Base-by-base conservation (phyloP, 2,113 vertebrate genomes). In the Perca flavescens region DNA sequence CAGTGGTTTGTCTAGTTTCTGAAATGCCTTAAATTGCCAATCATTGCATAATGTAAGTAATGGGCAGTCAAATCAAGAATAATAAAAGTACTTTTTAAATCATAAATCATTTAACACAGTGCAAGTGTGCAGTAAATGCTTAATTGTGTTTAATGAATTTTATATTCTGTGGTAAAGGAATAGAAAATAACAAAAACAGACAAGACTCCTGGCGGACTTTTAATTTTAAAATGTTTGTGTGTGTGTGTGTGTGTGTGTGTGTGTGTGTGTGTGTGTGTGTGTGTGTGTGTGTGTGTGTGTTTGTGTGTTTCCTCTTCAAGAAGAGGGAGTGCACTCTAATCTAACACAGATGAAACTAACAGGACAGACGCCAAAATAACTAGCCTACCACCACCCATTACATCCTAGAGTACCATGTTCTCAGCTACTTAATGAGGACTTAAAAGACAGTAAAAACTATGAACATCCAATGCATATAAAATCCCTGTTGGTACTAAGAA, bases 321-420 rank as follows among this genome's bases (percentile, higher is more conserved):
- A 62, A 74, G 12, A 52, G 58, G 71, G 78, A 60, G 66, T 67
- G 49, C 2, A 8, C 74, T 53, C n/a, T 75, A 82, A 88, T 83
- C 12, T 40, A 65, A 86, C 17, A 78, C 79, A 87, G 76, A 84
- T 82, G 80, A 73, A 46, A 49, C 28, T 79, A 71, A 82, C 14
- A 79, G 63, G 75, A 72, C 49, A 63, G 73, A 71, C 80, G 22
- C 82, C 81, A 78, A 54, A 40, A 62, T 64, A 75, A 77, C 66
- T 43, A 43, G 40, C 40, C 40, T 5, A 62, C 43, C 12, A 21
- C 34, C 50, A 5, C 73, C 72, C 62, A 73, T 72, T 50, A 56
- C 50, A 79, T 74, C 66, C 65, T 21, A 40, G 31, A 86, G 19
- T 36, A 60, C 7, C 64, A 66, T 52, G 43, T 73, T 77, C 50